These are phyloP conservation scores for Rhipidura dahli DNA, from an alignment of 2,113 vertebrate species.

Conservation along the genomic window DNA sequence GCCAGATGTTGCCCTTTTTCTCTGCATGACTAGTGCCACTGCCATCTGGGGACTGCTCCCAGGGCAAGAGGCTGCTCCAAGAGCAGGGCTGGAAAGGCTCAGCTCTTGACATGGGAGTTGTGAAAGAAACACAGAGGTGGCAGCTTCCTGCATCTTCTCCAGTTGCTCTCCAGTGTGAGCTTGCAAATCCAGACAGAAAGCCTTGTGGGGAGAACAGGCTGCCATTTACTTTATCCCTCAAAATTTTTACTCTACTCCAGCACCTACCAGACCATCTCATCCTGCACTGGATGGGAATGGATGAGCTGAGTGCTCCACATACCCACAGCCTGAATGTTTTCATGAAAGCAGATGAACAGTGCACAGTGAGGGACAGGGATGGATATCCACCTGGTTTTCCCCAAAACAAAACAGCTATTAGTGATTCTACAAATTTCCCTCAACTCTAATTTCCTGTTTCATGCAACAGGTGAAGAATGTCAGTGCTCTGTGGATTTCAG, in stretches of 20 bases:
- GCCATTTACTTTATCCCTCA: background rate
- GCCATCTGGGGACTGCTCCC: background rate
- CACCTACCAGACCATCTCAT: background rate
- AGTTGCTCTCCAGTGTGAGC: fast-evolving
- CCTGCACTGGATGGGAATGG: background rate
- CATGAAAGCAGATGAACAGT: background rate
- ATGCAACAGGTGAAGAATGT: background rate
- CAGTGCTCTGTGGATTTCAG: background rate
- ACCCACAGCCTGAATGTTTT: background rate
- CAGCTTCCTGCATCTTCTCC: background rate
- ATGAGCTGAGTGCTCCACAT: background rate
- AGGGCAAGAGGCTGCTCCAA: background rate
- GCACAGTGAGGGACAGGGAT: fast-evolving
- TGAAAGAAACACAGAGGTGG: background rate
- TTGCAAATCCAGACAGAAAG: background rate
- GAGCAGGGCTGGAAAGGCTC: background rate
- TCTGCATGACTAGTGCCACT: background rate
- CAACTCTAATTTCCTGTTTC: slow-evolving; percentile 29
- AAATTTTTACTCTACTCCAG: background rate
- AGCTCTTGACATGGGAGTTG: background rate
- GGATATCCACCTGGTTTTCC: background rate
- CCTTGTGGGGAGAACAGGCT: background rate
- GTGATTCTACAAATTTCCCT: background rate
- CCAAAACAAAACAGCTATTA: background rate
- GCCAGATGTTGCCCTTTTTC: background rate